Conservation (phyloP, 2,888 invertebrate genomes). For the Camponotus fellah region DNA sequence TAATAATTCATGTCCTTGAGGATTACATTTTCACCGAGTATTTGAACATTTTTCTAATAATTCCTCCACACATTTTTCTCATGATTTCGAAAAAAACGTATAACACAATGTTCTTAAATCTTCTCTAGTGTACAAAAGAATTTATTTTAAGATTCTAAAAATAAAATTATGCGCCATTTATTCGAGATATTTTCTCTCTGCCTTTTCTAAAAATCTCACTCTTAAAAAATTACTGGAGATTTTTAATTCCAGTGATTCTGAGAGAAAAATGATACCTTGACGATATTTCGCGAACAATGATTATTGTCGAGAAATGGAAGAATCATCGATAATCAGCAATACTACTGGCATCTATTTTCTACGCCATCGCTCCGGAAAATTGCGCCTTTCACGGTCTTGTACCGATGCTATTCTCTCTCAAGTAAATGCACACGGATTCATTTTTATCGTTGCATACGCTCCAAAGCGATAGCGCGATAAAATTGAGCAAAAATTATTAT, state of each 20-base stretch:
- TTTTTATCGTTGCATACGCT: background rate
- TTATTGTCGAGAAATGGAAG: background rate
- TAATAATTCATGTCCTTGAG: slow-evolving; percentile 34
- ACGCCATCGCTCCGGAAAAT: slow-evolving; percentile 79
- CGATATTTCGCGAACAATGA: slow-evolving; percentile 1
- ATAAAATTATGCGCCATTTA: background rate
- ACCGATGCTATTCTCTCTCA: slow-evolving; percentile 35
- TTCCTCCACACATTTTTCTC: background rate
- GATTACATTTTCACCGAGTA: slow-evolving; percentile 10
- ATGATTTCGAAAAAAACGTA: background rate
- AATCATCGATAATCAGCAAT: slow-evolving; percentile 51
- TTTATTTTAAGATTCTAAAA: background rate
- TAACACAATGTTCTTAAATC: background rate
- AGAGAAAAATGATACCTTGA: background rate
- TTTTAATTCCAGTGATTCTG: background rate
- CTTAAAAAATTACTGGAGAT: background rate
- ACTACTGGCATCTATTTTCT: slow-evolving; percentile 77
- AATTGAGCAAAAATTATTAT: background rate
- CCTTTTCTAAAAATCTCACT: background rate
- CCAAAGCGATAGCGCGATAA: slow-evolving; percentile 13
- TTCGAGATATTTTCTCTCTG: background rate
- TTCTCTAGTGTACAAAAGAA: background rate
- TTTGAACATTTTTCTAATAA: background rate
- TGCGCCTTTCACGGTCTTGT: slow-evolving; percentile 66
- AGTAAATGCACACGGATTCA: slow-evolving; percentile 40